A percentile compares a stretch with the other conserved stretches of the same genome.
phyloP scores from a whole-genome alignment of 2,797 vertebrate species.

The Cichlasoma orientale region DNA sequence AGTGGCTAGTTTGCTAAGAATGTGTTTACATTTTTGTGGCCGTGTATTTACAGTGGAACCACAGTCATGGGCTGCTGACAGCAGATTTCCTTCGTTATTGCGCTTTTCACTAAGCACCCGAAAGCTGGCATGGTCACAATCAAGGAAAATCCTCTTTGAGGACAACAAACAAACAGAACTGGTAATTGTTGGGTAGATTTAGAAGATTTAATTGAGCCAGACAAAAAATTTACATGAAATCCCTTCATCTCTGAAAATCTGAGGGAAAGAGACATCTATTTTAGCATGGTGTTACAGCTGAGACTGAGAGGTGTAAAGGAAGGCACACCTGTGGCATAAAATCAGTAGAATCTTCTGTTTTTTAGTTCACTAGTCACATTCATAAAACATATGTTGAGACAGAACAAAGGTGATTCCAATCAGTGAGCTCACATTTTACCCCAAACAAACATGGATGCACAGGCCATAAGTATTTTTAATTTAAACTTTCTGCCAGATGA shows the following conservation, averaged over 20 bases:
- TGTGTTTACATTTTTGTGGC: not conserved
- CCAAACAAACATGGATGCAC: not conserved
- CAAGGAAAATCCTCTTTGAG: not conserved
- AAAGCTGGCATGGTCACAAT: not conserved
- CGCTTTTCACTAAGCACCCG: not conserved
- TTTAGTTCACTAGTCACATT: not conserved
- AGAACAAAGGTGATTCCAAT: not conserved
- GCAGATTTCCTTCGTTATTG: not conserved
- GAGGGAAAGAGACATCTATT: not conserved
- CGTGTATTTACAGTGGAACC: not conserved
- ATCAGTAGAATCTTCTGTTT: not conserved
- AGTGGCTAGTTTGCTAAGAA: slow-evolving; percentile 39
- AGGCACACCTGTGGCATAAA: not conserved
- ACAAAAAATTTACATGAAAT: not conserved
- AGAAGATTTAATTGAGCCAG: not conserved
- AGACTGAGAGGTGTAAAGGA: not conserved
- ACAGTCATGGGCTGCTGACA: not conserved
- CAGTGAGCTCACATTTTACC: not conserved
- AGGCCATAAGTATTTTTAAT: not conserved
- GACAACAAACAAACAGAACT: not conserved
- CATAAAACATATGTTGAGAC: not conserved
- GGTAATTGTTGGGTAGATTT: not conserved
- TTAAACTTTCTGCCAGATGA: not conserved
- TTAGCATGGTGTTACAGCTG: not conserved
- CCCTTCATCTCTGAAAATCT: not conserved